Evolutionary conservation across 2,888 invertebrate species (phyloP), one percentile per base, ranked within the genome.

Genomic region (Cerastis rubricosa): DNA sequence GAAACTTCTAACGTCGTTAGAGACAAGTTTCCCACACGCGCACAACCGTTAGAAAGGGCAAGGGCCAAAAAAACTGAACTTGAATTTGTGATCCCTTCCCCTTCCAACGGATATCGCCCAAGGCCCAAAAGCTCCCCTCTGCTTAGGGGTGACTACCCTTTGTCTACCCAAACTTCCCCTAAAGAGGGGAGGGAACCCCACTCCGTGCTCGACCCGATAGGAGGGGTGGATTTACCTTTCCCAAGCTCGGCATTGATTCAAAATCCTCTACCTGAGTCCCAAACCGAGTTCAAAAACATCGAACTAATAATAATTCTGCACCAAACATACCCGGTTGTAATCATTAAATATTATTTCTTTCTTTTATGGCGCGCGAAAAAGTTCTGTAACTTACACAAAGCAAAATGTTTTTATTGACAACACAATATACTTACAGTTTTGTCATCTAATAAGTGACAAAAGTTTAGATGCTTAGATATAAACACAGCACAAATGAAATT

Each of bases 91-190:
- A 92, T 92, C 92, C 93, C 92, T 92, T 93, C 94, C 93, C 94
- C 93, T 93, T 91, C 93, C 94, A 91, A 93, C 92, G 91, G 89
- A 91, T 91, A 92, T 93, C 94, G 94, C 94, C 94, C 94, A 93
- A 93, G 94, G 94, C 94, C 92, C 93, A 91, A 76, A 85, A 90
- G 92, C 94, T 94, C 95, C 96, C 96, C 96, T 96, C 93, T 91
- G 95, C 90, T 92, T 93, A 93, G 94, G 96, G 96, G 96, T 94
- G 95, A 94, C 94, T 95, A 95, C 96, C 96, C 96, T 96, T 96
- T 96, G 96, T 95, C 94, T 94, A 92, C 95, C 95, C 94, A 92
- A 92, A 93, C 94, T 93, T 94, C 95, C 95, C 95, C 93, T 94
- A 94, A 90, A 90, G 89, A 94, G 93, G 95, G 95, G 96, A 94